phyloP scores from a whole-genome alignment of 1,140 invertebrate genomes.

The Rhyzopertha dominica region DNA sequence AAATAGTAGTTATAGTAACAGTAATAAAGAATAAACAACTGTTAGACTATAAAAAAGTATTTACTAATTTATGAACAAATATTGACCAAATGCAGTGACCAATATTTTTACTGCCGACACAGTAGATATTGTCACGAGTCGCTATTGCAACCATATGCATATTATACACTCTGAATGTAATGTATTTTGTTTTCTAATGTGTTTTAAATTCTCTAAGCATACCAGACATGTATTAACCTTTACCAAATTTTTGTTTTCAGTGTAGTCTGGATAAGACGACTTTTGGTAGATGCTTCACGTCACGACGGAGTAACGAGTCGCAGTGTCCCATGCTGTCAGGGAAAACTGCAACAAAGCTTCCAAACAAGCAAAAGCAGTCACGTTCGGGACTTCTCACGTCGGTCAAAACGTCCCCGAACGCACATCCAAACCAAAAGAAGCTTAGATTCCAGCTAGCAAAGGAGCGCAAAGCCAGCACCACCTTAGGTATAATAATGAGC shows the following conservation, averaged over 20 bases:
- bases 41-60: too few relatives aligned
- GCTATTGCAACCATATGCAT: too few relatives aligned
- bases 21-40: too few relatives aligned
- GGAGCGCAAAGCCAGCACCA: slow-evolving; percentile 91
- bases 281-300: slow-evolving; percentile 57
- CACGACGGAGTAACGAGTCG: slow-evolving; percentile 64
- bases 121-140: too few relatives aligned
- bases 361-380: slow-evolving; percentile 34
- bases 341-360: slow-evolving; percentile 37
- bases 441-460: slow-evolving; percentile 76
- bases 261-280: slow-evolving; percentile 56
- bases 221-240: too few relatives aligned
- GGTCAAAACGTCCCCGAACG: slow-evolving; percentile 47
- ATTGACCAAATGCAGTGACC: too few relatives aligned
- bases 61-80: too few relatives aligned
- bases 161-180: too few relatives aligned
- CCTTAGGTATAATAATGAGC: slow-evolving; percentile 95
- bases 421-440: slow-evolving; percentile 61
- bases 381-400: slow-evolving; percentile 28
- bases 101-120: too few relatives aligned
- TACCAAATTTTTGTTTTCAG: slow-evolving; percentile 61
- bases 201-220: too few relatives aligned
- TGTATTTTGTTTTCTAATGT: too few relatives aligned
- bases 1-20: too few relatives aligned
- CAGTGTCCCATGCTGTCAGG: slow-evolving; percentile 64